Evolutionary conservation across 1,140 invertebrate species (phyloP), one percentile per base, ranked within the genome.

Genomic region (Euwallacea fornicatus): DNA sequence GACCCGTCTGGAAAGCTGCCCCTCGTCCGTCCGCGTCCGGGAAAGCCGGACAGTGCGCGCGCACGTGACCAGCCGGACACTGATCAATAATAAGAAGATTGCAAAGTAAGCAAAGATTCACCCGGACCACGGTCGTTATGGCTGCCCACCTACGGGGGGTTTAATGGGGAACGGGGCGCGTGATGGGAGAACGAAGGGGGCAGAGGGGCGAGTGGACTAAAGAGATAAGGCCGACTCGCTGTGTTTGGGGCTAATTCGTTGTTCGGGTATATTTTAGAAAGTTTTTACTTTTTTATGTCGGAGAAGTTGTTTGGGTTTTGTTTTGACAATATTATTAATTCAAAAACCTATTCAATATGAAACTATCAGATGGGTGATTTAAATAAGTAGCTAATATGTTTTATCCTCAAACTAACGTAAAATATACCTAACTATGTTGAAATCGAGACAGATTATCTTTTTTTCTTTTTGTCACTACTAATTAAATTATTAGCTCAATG

Each of bases 61-160:
- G 70, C 73, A 74, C 75, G 63, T 80, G 79, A 80, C 79, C 78
- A 76, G 74, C 75, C 78, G 78, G 78, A 80, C 79, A 79, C 76
- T 79, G 79, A 80, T 80, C 79, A 80, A 80, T 80, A 80, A 79
- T 80, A 80, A 80, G 79, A 80, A 80, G 79, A 80, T 80, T 79
- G 79, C 77, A 80, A 80, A 80, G 79, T 80, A 80, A 80, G 78
- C 78, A 80, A 80, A 78, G 76, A 78, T 80, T 79, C 75, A 73
- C 72, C 72, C 74, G 72, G 70, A 73, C 75, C 74, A 72, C 56
- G 64, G 75, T 72, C 74, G 74, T 77, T 75, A 76, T 76, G 70
- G 72, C 73, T 75, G 73, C 72, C 69, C 70, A 67, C 75, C 73
- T 74, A 66, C 69, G 61, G 66, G 66, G 67, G 72, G 43, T 42